Conservation (phyloP, 2,113 vertebrate species). For the Atractosteus spatula region DNA sequence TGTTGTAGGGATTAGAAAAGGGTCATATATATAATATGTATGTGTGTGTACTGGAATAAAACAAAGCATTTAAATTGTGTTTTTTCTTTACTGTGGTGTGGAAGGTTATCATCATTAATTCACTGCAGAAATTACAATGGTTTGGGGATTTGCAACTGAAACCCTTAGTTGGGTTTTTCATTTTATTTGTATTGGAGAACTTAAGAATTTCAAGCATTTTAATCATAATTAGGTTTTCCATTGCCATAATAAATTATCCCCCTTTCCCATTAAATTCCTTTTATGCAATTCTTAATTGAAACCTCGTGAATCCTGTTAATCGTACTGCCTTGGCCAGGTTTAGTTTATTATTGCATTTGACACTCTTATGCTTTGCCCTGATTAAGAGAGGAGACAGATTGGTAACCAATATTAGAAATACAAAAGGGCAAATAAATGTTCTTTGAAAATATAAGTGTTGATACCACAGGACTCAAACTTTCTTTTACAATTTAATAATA, state of each 20-base stretch:
- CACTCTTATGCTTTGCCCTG: conserved; percentile 19
- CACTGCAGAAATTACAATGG: conserved; percentile 9
- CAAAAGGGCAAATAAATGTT: conserved; percentile 4
- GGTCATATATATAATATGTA: too few species aligned
- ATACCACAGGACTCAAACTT: too few species aligned
- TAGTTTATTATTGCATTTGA: conserved; percentile 37
- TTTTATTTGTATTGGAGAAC: conserved; percentile 20
- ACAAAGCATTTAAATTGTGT: too few species aligned
- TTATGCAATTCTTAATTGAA: conserved; percentile 38
- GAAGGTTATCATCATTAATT: conserved; percentile 12
- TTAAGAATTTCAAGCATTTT: conserved; percentile 22
- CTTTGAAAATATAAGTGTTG: too few species aligned
- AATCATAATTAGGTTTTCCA: conserved; percentile 29
- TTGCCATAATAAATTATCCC: conserved; percentile 39
- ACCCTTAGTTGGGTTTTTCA: conserved; percentile 22
- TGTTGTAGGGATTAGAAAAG: too few species aligned
- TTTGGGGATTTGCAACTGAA: conserved; percentile 18
- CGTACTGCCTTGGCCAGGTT: conserved; percentile 33
- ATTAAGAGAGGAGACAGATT: conserved; percentile 39
- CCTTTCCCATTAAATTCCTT: conserved; percentile 40
- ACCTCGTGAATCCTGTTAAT: conserved; percentile 28
- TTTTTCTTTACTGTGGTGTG: neutral
- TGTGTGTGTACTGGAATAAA: too few species aligned
- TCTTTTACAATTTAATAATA: too few species aligned
- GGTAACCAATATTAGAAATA: conserved; percentile 37